A percentile compares a stretch with the other conserved stretches of the same genome.
Evolutionary conservation across 2,888 invertebrate species (phyloP).

Genomic region (Nymphalis polychloros): DNA sequence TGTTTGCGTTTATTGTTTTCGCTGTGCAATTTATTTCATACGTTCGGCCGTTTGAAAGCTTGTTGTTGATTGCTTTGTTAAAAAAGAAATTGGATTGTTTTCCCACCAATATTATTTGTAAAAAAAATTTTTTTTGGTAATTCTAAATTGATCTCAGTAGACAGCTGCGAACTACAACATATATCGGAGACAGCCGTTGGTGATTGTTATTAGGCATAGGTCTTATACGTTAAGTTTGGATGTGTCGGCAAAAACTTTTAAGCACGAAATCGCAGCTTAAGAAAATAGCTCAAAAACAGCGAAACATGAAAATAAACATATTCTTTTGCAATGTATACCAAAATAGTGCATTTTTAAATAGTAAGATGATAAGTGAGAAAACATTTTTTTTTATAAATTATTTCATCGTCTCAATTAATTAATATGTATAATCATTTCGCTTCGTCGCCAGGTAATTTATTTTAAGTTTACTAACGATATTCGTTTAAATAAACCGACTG

Average conservation of each 20-base stretch:
- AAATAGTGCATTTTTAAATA: constrained; percentile 80
- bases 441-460: constrained; percentile 62
- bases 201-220: constrained; percentile 70
- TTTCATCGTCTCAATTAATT: constrained; percentile 53
- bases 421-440: constrained; percentile 58
- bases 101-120: constrained; percentile 59
- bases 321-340: constrained; percentile 79
- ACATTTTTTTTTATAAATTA: constrained; percentile 51
- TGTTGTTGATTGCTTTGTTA: constrained; percentile 69
- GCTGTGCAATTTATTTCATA: constrained; percentile 74
- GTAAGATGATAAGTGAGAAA: constrained; percentile 76
- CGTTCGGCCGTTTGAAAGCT: constrained; percentile 65
- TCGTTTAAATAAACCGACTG: constrained; percentile 65
- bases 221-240: constrained; percentile 71
- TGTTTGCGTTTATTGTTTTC: constrained; percentile 78
- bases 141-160: constrained; percentile 77
- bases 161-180: constrained; percentile 72
- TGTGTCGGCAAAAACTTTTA: constrained; percentile 71
- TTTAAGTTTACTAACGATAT: constrained; percentile 61
- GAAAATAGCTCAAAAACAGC: constrained; percentile 53
- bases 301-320: constrained; percentile 60
- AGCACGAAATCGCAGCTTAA: constrained; percentile 49
- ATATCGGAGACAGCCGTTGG: constrained; percentile 65
- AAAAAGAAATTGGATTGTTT: constrained; percentile 44
- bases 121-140: constrained; percentile 50